Evolutionary conservation across 2,888 invertebrate species (phyloP).

Genomic region (Caenorhabditis panamensis): DNA sequence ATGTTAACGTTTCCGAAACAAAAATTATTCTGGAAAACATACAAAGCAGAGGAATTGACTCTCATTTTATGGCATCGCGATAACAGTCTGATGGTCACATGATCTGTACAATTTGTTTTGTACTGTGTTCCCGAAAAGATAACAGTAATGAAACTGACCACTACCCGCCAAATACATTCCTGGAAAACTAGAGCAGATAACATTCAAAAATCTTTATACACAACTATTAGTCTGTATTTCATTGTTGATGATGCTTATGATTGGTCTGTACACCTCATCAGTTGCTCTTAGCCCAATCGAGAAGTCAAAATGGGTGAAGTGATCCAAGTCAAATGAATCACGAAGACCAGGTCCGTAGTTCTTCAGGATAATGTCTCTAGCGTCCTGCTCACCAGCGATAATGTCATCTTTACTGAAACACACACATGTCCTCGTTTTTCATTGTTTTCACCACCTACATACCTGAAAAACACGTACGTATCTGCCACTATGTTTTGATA

Average conservation of each 20-base stretch:
- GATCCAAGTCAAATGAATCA: constrained; percentile 41
- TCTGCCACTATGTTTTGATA: constrained; percentile 48
- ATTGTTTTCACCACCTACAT: no score
- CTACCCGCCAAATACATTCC: no score
- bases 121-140: no score
- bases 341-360: constrained; percentile 49
- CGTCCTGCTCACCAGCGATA: constrained; percentile 43
- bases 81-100: no score
- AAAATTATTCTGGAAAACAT: no score
- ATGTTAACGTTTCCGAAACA: no score
- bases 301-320: constrained; percentile 61
- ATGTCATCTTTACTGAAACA: constrained; percentile 50
- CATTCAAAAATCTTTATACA: background rate
- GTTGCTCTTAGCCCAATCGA: constrained; percentile 57
- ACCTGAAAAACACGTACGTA: constrained; percentile 51
- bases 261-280: constrained; percentile 60
- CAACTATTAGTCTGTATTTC: constrained; percentile 32
- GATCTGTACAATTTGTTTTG: no score
- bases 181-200: no score
- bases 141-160: no score
- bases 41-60: no score
- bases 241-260: constrained; percentile 52
- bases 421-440: no score
- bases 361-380: constrained; percentile 27
- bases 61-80: no score